These are phyloP conservation scores for Hypanus sabinus DNA, from an alignment of 2,113 vertebrate species.

Conservation along the genomic window DNA sequence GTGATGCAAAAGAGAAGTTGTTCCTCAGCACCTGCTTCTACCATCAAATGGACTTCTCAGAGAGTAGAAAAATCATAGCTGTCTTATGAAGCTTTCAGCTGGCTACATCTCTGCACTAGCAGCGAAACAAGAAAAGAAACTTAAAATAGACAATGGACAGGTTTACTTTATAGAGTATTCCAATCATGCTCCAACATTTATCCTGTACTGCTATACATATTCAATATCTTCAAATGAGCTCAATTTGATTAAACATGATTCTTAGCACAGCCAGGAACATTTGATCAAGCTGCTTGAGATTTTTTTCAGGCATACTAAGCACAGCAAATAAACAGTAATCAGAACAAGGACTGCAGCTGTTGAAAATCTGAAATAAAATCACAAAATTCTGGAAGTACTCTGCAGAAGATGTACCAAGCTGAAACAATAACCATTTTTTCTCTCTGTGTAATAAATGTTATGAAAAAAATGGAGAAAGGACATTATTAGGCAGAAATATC, in stretches of 20 bases:
- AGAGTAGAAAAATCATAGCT: not conserved
- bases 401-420: too few relatives aligned
- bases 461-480: not conserved
- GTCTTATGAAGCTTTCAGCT: not conserved
- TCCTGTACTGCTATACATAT: not conserved
- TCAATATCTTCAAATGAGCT: not conserved
- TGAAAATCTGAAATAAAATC: too few relatives aligned
- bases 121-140: not conserved
- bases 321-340: too few relatives aligned
- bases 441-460: not conserved
- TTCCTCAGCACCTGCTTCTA: not conserved
- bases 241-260: not conserved
- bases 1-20: not conserved
- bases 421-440: too few relatives aligned
- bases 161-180: not conserved
- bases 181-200: not conserved
- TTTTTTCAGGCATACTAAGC: not conserved
- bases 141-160: not conserved
- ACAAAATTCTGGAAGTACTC: too few relatives aligned
- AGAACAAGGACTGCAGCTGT: too few relatives aligned
- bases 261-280: not conserved
- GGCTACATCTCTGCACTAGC: not conserved
- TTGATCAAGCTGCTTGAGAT: not conserved
- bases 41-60: not conserved
- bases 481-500: not conserved